These are phyloP conservation scores for Pseudomugil tenellus DNA, from an alignment of 2,797 vertebrate genomes.

Conservation along the genomic window DNA sequence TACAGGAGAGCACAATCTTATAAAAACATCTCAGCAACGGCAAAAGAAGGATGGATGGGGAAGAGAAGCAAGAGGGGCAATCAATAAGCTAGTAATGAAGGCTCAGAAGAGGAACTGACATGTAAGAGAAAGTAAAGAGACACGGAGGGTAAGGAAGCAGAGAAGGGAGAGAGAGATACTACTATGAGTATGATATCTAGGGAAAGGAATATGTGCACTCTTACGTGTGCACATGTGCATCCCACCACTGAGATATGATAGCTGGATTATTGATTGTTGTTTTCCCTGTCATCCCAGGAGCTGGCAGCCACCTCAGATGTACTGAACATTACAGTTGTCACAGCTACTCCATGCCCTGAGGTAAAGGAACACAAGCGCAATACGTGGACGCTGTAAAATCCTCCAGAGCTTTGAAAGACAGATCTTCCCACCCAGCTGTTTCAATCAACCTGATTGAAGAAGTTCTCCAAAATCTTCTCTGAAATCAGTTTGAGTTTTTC, in stretches of 20 bases:
- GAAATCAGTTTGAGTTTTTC: slow-evolving; percentile 17
- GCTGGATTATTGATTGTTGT: slow-evolving; percentile 58
- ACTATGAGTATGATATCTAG: background rate
- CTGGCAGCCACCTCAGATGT: slow-evolving; percentile 40
- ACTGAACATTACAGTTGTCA: slow-evolving; percentile 45
- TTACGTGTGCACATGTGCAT: slow-evolving; percentile 4
- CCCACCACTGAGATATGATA: slow-evolving; percentile 29
- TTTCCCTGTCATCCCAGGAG: slow-evolving; percentile 46
- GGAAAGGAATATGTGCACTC: slow-evolving; percentile 22
- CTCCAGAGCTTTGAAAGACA: slow-evolving; percentile 39
- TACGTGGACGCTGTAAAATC: slow-evolving; percentile 23
- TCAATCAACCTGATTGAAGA: slow-evolving; percentile 32
- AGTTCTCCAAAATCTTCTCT: slow-evolving; percentile 10
- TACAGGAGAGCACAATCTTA: slow-evolving; percentile 32
- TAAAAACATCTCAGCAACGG: slow-evolving; percentile 32
- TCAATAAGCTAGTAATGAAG: slow-evolving; percentile 63
- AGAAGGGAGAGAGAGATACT: background rate
- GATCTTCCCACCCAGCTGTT: slow-evolving; percentile 19
- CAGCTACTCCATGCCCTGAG: slow-evolving; percentile 25
- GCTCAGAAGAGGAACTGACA: slow-evolving; percentile 33
- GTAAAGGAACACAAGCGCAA: slow-evolving; percentile 24
- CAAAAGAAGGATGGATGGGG: slow-evolving; percentile 9
- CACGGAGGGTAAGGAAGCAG: background rate
- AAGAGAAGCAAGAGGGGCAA: slow-evolving; percentile 43
- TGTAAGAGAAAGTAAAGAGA: slow-evolving; percentile 7